Base-by-base conservation (phyloP, 2,113 vertebrate species). In the Stictonetta naevosa region DNA sequence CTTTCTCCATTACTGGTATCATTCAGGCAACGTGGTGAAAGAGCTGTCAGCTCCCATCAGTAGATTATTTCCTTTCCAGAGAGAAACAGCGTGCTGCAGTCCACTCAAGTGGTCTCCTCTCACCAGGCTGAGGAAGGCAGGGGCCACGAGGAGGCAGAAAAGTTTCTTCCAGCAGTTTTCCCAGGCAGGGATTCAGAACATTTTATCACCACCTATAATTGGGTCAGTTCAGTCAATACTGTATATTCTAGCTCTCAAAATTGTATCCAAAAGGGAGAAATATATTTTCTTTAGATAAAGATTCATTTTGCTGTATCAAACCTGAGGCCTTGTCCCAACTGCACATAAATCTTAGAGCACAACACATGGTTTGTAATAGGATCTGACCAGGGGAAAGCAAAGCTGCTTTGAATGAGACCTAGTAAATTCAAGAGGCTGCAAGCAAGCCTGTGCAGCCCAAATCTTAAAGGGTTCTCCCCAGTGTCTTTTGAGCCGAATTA, bases 231-330 rank as follows among this genome's bases (percentile, higher is more conserved):
- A 90, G 67, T 44, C 83, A 62, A 10, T 53, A 33, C 55, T 86
- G 92, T 38, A 53, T 68, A 56, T 14, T 76, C 53, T 22, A 5
- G 22, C 33, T 74, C 55, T 74, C 83, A 86, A 68, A 77, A 62
- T 5, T 74, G 5, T 13, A 66, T 40, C 56, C 76, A 78, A 84
- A 86, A 71, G 56, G 16, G 13, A 92, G 38, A 81, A 91, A 68
- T 56, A 53, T 50, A n/a, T 68, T 92, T 74, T 78, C 59, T 80
- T 88, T 42, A 95, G 59, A 77, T 88, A 88, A 91, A 84, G 22
- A 48, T 29, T 81, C 4, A 31, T 86, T 86, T 64, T 71, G 46
- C 56, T 42, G 0, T 12, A 72, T 46, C 73, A 84, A 86, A 84
- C 31, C 22, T 0, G 0, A 62, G 67, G 67, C 33, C 60, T 83